Evolutionary conservation across 2,797 vertebrate species (phyloP).

Genomic region (Phrynocephalus guinanensis): DNA sequence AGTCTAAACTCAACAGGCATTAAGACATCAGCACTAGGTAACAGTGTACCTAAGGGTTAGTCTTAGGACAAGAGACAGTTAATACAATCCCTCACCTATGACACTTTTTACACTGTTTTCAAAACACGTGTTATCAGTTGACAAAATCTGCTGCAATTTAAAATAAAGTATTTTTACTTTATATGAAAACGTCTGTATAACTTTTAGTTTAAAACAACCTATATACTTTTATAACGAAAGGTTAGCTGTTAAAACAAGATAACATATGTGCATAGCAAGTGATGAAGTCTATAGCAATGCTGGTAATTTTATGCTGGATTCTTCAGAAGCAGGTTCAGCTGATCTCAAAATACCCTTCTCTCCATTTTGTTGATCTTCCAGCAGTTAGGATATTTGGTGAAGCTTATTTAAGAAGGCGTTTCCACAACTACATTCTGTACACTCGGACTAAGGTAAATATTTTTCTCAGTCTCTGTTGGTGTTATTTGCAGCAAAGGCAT

Average conservation of each 20-base stretch:
- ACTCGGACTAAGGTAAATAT: constrained; percentile 28
- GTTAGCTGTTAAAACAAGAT: constrained; percentile 75
- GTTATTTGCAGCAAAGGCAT: constrained; percentile 97
- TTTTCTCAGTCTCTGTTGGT: constrained; percentile 92
- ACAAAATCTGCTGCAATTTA: constrained; percentile 59
- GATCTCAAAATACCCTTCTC: constrained; percentile 63
- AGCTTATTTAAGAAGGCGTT: constrained; percentile 69
- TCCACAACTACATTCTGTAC: constrained; percentile 67
- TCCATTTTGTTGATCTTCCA: constrained; percentile 68
- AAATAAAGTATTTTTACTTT: constrained; percentile 61
- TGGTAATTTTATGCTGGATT: constrained; percentile 69
- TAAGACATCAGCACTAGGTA: constrained; percentile 8
- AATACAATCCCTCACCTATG: constrained; percentile 26
- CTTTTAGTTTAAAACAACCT: constrained; percentile 71
- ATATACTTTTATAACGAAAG: constrained; percentile 71
- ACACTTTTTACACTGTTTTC: constrained; percentile 58
- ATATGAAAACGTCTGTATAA: constrained; percentile 65
- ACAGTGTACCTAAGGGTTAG: neutral
- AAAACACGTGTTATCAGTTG: constrained; percentile 48
- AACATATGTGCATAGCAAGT: constrained; percentile 70
- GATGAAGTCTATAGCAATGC: constrained; percentile 76
- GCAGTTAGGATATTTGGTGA: constrained; percentile 75
- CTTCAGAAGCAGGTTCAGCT: constrained; percentile 67
- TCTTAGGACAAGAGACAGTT: constrained; percentile 46
- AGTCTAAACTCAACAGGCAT: constrained; percentile 40